Evolutionary conservation across 2,113 vertebrate species (phyloP), one percentile per base, ranked within the genome.

Genomic region (Xiphias gladius): DNA sequence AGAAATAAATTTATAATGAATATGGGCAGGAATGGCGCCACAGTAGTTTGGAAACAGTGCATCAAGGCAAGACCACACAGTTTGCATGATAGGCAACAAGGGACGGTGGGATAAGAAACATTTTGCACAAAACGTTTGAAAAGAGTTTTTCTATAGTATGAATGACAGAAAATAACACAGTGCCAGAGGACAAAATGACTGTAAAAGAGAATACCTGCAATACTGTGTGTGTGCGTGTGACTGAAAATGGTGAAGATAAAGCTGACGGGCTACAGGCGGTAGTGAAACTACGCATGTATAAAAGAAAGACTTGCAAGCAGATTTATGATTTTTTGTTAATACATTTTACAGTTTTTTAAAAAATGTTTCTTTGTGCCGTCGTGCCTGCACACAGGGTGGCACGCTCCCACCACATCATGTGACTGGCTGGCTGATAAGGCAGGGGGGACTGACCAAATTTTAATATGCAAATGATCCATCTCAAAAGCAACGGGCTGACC

Each of bases 1-100:
- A 57, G 30, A 30, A 54, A 72, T 55, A 48, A 17, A 65, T 41
- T 16, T 62, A n/a, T 13, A 59, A 55, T 26, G 20, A 7, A 32
- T 11, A 48, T 50, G 50, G 43, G 46, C 50, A 55, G n/a, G 26
- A 73, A 73, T 0, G 35, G 48, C 7, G 3, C 79, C 46, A 1
- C 59, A 35, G 9, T n/a, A 58, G 57, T 80, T 78, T 73, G 59
- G 28, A 79, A 84, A 68, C 26, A 63, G 72, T 39, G 14, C 4
- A 32, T 62, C 55, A 61, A 28, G 26, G 35, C 39, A 28, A 39
- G 39, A 70, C 66, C 66, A 61, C 46, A 79, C 19, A 26, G 32
- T 70, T 24, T 78, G 46, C 24, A 64, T 10, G 20, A 59, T 64
- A 37, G 39, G 10, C 14, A 61, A 68, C 64, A 17, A 67, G 28